Evolutionary conservation across 2,797 vertebrate species (phyloP).

Genomic region (Adrianichthys oophorus): DNA sequence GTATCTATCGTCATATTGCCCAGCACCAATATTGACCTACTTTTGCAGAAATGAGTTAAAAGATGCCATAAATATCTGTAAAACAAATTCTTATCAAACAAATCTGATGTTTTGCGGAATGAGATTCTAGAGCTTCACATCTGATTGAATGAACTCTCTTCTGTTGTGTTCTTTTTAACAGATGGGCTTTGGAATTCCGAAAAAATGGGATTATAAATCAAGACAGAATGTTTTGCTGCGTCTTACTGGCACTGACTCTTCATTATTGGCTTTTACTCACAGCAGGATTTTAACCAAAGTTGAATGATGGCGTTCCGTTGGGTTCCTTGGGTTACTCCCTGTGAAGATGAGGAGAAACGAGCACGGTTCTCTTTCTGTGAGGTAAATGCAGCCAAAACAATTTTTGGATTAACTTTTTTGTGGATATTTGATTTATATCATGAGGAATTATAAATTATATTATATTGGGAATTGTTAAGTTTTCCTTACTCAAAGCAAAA

Average conservation of each 20-base stretch:
- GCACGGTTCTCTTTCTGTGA: constrained; percentile 70
- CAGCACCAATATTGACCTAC: neutral
- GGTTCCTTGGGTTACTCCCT: constrained; percentile 82
- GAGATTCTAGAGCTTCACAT: too few species aligned
- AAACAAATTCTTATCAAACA: neutral
- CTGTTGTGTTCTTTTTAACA: constrained; percentile 23
- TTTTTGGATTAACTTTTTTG: neutral
- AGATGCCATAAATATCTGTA: neutral
- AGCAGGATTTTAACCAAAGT: constrained; percentile 77
- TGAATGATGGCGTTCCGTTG: constrained; percentile 93
- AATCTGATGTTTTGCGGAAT: neutral
- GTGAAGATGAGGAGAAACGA: constrained; percentile 73
- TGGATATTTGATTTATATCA: neutral
- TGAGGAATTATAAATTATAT: neutral
- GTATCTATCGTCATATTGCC: too few species aligned
- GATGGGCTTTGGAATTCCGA: constrained; percentile 42
- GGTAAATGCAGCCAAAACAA: constrained; percentile 58
- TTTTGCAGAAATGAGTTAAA: neutral
- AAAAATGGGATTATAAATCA: constrained; percentile 42
- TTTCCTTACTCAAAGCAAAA: too few species aligned
- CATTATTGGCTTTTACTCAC: constrained; percentile 80
- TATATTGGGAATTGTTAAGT: neutral
- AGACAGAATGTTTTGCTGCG: constrained; percentile 21
- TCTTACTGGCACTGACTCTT: constrained; percentile 50
- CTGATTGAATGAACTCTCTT: too few species aligned